These are phyloP conservation scores for Typhlomys cinereus DNA, from an alignment of 2,113 vertebrate genomes.

Conservation along the genomic window DNA sequence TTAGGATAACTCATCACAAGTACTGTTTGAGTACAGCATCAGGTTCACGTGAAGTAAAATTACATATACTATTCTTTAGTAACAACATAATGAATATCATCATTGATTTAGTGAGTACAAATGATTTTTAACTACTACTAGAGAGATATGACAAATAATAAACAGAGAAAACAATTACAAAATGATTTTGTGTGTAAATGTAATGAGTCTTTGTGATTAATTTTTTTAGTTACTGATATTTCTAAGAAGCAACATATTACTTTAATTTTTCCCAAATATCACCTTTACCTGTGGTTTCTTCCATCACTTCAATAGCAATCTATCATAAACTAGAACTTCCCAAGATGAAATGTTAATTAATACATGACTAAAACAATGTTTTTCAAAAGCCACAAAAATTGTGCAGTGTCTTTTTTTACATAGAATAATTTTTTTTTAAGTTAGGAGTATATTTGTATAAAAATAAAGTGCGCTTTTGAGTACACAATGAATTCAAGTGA, in stretches of 20 bases:
- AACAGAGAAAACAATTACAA: not conserved
- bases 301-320: not conserved
- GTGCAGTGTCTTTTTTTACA: not conserved
- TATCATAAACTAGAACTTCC: not conserved
- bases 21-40: not conserved
- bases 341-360: not conserved
- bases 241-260: not conserved
- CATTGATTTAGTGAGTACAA: not conserved
- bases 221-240: not conserved
- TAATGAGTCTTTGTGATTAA: not conserved
- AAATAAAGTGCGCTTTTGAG: slow-evolving; percentile 20
- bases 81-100: slow-evolving; percentile 34
- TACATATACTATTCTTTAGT: not conserved
- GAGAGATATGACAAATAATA: not conserved
- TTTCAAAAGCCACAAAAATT: slow-evolving; percentile 1
- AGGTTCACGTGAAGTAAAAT: not conserved
- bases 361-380: not conserved
- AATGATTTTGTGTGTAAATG: slow-evolving; percentile 17
- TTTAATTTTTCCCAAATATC: not conserved
- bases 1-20: not conserved
- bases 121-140: not conserved
- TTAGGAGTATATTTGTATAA: slow-evolving; percentile 6
- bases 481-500: slow-evolving; percentile 16
- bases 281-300: not conserved
- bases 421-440: slow-evolving; percentile 1